Conservation (phyloP, 2,113 vertebrate genomes). For the Proterorhinus semilunaris region DNA sequence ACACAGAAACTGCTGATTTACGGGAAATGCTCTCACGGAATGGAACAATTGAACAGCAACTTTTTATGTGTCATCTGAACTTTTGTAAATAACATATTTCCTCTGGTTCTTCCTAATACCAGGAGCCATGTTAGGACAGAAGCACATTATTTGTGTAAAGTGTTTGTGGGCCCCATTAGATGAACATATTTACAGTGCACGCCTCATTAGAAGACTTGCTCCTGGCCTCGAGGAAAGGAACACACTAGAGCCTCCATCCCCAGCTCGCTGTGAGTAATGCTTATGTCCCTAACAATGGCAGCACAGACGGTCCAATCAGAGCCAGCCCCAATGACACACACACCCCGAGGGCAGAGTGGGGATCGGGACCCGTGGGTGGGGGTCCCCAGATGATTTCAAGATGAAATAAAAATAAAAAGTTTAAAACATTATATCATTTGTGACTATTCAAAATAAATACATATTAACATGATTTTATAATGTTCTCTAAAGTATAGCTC, state of each 20-base stretch:
- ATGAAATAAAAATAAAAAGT: too few species aligned
- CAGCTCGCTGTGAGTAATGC: neutral
- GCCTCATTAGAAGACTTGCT: neutral
- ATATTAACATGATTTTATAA: too few species aligned
- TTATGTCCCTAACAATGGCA: neutral
- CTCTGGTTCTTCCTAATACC: neutral
- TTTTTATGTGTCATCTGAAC: too few species aligned
- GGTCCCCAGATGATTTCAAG: too few species aligned
- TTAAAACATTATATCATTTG: too few species aligned
- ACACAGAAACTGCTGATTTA: too few species aligned
- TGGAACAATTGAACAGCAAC: too few species aligned
- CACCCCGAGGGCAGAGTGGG: constrained; percentile 2
- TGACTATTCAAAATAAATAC: too few species aligned
- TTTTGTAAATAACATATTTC: too few species aligned
- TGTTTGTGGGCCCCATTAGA: neutral
- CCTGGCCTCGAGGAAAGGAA: neutral
- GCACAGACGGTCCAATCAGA: constrained; percentile 37
- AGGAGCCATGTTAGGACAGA: neutral
- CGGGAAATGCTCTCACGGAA: too few species aligned
- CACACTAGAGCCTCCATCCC: constrained; percentile 7
- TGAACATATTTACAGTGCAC: neutral
- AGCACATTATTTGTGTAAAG: neutral
- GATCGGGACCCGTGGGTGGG: too few species aligned
- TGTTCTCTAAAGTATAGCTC: too few species aligned
- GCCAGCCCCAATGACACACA: constrained; percentile 38